Evolutionary conservation across 2,113 vertebrate species (phyloP).

Genomic region (Pollachius pollachius): DNA sequence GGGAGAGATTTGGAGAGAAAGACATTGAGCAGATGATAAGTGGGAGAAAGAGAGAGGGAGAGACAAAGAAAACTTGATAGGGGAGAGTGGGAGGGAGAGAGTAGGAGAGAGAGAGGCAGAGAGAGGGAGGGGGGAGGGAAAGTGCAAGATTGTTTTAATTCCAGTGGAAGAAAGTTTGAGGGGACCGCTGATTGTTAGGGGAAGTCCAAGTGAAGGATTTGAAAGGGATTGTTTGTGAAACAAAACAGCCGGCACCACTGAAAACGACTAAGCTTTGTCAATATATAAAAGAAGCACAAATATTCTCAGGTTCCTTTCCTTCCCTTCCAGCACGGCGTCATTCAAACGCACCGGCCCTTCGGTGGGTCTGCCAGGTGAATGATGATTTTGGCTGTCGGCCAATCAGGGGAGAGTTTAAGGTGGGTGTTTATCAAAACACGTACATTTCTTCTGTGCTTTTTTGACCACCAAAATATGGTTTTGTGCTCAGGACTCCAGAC

Average conservation of each 20-base stretch:
- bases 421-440: conserved; percentile 28
- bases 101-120: conserved; percentile 1
- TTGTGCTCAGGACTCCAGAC: too few relatives aligned
- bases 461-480: too few relatives aligned
- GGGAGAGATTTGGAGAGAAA: too few relatives aligned
- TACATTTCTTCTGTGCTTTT: not conserved
- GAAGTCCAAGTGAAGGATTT: not conserved
- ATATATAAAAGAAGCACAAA: too few relatives aligned
- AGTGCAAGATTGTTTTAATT: conserved; percentile 4
- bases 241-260: too few relatives aligned
- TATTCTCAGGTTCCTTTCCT: too few relatives aligned
- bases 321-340: not conserved
- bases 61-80: conserved; percentile 12
- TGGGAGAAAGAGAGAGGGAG: not conserved
- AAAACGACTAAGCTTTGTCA: too few relatives aligned
- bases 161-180: not conserved
- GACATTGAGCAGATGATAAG: too few relatives aligned
- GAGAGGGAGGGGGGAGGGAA: conserved; percentile 24
- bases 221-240: too few relatives aligned
- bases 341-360: conserved; percentile 13
- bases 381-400: conserved; percentile 22
- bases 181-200: not conserved
- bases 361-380: conserved; percentile 31
- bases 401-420: not conserved
- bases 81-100: conserved; percentile 39